A percentile compares a stretch with the other conserved stretches of the same genome.
phyloP scores from a whole-genome alignment of 2,888 invertebrate genomes.

The Drosophila mulleri region DNA sequence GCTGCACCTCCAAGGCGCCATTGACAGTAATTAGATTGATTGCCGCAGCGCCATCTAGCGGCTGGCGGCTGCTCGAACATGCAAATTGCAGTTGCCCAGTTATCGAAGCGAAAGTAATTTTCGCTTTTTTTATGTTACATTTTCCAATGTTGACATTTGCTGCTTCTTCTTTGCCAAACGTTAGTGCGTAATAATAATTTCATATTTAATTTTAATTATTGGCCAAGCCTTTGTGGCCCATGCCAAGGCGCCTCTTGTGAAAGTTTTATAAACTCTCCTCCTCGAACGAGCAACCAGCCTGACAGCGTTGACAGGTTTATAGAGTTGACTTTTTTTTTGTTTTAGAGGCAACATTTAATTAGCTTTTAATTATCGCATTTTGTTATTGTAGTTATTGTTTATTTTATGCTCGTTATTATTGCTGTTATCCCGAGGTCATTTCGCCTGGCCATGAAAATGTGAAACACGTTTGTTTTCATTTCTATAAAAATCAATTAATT shows the following conservation, averaged over 20 bases:
- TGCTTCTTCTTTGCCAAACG: background rate
- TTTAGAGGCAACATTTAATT: conserved; percentile 57
- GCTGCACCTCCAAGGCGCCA: conserved; percentile 34
- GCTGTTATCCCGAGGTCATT: conserved; percentile 18
- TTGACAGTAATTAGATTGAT: conserved; percentile 81
- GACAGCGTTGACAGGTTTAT: conserved; percentile 42
- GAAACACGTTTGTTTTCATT: conserved; percentile 38
- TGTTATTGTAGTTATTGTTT: conserved; percentile 18
- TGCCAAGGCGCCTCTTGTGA: conserved; percentile 43
- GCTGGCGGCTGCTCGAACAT: conserved; percentile 29
- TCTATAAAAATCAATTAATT: conserved; percentile 53
- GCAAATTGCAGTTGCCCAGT: conserved; percentile 56
- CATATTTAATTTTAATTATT: conserved; percentile 56
- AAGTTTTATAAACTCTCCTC: conserved; percentile 39
- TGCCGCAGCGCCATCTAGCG: conserved; percentile 51
- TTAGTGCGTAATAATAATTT: conserved; percentile 50
- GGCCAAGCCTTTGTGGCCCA: conserved; percentile 18
- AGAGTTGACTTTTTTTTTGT: conserved; percentile 21
- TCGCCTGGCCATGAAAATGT: conserved; percentile 19
- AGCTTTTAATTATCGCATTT: conserved; percentile 50
- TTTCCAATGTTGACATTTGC: conserved; percentile 42
- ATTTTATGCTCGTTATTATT: conserved; percentile 20
- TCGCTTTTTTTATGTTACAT: conserved; percentile 22
- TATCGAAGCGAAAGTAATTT: conserved; percentile 75
- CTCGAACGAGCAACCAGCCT: background rate